Evolutionary conservation across 1,140 invertebrate genomes (phyloP), one percentile per base, ranked within the genome.

Genomic region (Euwallacea similis): DNA sequence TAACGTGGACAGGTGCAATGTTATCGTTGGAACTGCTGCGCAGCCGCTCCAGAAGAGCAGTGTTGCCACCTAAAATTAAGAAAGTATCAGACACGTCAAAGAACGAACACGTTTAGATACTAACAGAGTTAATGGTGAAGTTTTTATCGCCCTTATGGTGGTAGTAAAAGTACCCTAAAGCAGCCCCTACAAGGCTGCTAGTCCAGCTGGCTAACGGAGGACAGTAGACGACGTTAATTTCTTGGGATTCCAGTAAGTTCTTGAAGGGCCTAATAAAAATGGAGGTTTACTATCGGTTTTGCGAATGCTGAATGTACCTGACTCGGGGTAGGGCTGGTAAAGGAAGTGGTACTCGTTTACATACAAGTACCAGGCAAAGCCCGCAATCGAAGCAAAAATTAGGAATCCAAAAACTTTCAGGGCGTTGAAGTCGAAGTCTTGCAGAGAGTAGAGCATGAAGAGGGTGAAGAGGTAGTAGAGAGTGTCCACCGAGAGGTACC

Each of bases 401-500:
- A 67, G 11, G 13, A 4, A 4, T 0, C 7, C 21, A 33, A 15
- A 0, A n/a, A 67, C 8, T 43, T 58, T 67, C 7, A 11, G 15
- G 9, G 50, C 7, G 13, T 67, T 43, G 53, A 47, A 43, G 2
- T 67, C 16, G 15, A n/a, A 58, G 6, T 58, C 42, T 2, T 58
- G 42, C 6, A 44, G 16, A 4, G 47, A 4, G 58, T 15, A 67
- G 6, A 67, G 41, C 1, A 67, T 58, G 8, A 46, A 9, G n/a
- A 67, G 21, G n/a, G 56, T 47, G 4, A 21, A 10, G n/a, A 42
- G 11, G 11, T 58, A 67, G 42, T 58, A 67, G 6, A 58, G 15
- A 10, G 65, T 58, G 43, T 67, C 65, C 3, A 67, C 54, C 13
- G 65, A 67, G 2, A 67, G 54, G 43, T 67, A 67, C 65, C 65